Evolutionary conservation across 92 coral and sea anemone genomes (phyloP).

Genomic region (Palythoa grandiflora): DNA sequence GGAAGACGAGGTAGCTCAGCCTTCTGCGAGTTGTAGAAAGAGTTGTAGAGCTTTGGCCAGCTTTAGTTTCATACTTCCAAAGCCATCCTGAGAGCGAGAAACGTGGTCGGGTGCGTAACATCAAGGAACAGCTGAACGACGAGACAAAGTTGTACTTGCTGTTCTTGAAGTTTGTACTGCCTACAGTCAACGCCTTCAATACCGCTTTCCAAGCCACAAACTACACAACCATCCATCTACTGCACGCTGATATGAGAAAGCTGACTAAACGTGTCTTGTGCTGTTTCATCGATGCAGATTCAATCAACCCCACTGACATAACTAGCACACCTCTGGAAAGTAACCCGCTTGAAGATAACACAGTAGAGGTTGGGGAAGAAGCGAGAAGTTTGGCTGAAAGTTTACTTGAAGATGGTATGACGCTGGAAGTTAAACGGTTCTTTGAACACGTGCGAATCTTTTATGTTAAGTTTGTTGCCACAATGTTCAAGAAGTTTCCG

Average conservation of each 20-base stretch:
- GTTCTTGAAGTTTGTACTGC: constrained; percentile 33
- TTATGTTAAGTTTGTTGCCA: too few species aligned
- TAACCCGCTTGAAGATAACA: too few species aligned
- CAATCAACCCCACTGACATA: constrained; percentile 11
- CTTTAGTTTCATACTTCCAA: constrained; percentile 32
- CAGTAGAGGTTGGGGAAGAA: too few species aligned
- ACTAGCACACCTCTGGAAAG: constrained; percentile 14
- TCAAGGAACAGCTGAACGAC: constrained; percentile 40
- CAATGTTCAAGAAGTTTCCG: too few species aligned
- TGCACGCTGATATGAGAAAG: constrained; percentile 39
- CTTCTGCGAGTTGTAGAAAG: constrained; percentile 35
- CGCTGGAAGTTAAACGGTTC: too few species aligned
- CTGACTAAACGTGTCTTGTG: constrained; percentile 44
- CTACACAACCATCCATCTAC: constrained; percentile 45
- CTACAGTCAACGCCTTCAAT: constrained; percentile 33
- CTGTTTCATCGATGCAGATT: constrained; percentile 29
- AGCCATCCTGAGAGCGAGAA: constrained; percentile 34
- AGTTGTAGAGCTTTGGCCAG: constrained; percentile 35
- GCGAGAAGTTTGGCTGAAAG: too few species aligned
- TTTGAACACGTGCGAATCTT: too few species aligned
- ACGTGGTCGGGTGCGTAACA: constrained; percentile 32
- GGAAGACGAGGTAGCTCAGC: constrained; percentile 30
- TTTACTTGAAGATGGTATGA: too few species aligned
- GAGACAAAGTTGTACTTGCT: constrained; percentile 34
- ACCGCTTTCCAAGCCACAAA: constrained; percentile 48